These are phyloP conservation scores for Chrysopilus asiliformis DNA, from an alignment of 2,888 invertebrate genomes.

Conservation along the genomic window DNA sequence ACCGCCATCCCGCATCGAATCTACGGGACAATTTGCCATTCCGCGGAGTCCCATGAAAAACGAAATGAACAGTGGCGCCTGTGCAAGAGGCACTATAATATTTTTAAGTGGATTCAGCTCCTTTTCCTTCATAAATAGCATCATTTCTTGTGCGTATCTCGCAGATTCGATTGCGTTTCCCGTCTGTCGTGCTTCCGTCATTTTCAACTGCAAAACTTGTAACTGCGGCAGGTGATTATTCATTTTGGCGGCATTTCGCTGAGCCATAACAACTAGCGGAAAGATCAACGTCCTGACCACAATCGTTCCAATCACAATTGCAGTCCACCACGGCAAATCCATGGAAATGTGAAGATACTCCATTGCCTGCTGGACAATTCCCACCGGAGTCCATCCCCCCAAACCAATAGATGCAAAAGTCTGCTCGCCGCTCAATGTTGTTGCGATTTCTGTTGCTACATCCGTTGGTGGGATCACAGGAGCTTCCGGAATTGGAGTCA, in stretches of 20 bases:
- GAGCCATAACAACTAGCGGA: constrained; percentile 71
- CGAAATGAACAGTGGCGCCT: constrained; percentile 84
- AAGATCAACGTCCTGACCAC: constrained; percentile 63
- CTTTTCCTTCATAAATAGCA: constrained; percentile 69
- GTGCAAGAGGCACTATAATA: constrained; percentile 61
- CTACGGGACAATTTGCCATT: constrained; percentile 86
- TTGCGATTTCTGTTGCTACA: too few relatives aligned
- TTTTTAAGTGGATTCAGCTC: constrained; percentile 68
- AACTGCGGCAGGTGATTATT: constrained; percentile 77
- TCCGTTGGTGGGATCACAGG: too few relatives aligned
- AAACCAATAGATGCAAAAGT: constrained; percentile 69
- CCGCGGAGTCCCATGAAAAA: constrained; percentile 76
- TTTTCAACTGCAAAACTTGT: constrained; percentile 64
- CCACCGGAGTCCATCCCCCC: constrained; percentile 70
- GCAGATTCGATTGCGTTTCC: constrained; percentile 71
- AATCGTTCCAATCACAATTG: constrained; percentile 70
- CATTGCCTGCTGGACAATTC: constrained; percentile 64
- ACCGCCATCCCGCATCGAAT: constrained; percentile 80
- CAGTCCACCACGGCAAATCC: constrained; percentile 88
- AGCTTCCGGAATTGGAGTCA: too few relatives aligned
- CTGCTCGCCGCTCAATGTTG: too few relatives aligned
- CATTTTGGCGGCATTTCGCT: constrained; percentile 69
- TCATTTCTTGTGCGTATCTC: constrained; percentile 61
- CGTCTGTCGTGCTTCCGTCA: constrained; percentile 73
- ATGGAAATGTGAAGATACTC: constrained; percentile 70